phyloP scores from a whole-genome alignment of 2,113 vertebrate genomes.

The Astur gentilis region DNA sequence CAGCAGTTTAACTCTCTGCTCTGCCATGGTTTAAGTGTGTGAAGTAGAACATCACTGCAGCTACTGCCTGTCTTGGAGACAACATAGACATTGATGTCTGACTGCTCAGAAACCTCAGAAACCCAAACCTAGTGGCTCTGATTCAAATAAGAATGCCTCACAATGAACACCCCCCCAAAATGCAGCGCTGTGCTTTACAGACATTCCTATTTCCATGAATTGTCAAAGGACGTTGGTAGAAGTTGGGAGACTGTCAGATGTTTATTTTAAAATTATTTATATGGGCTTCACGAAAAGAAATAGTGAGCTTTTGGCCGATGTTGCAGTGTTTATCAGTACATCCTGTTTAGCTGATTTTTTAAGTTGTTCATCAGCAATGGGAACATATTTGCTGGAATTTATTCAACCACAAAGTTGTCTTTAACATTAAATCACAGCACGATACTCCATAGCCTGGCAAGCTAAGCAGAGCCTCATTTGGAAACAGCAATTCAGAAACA shows the following conservation, averaged over 20 bases:
- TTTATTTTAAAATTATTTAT: neutral
- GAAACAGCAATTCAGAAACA: neutral
- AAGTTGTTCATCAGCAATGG: neutral
- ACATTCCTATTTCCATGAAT: rapidly evolving
- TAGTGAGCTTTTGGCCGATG: neutral
- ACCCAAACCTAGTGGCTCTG: neutral
- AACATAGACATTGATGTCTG: rapidly evolving
- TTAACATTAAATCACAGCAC: neutral
- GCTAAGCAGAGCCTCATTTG: neutral
- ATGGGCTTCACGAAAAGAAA: neutral
- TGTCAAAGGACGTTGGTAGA: neutral
- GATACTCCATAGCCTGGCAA: neutral
- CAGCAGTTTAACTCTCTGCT: neutral
- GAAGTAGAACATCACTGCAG: neutral
- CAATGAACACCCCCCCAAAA: neutral
- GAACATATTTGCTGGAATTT: neutral
- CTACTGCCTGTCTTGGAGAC: rapidly evolving
- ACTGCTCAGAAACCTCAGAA: neutral
- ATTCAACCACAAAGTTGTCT: neutral
- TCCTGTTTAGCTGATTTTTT: neutral
- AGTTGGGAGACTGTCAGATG: neutral
- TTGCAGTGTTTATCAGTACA: neutral
- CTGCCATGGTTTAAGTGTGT: rapidly evolving
- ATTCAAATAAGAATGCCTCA: neutral
- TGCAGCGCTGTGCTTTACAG: rapidly evolving